Percentiles rank a stretch among this genome's conserved stretches.
These are phyloP conservation scores for Carcinoscorpius rotundicauda DNA, from an alignment of 1,140 invertebrate genomes.

Conservation along the genomic window DNA sequence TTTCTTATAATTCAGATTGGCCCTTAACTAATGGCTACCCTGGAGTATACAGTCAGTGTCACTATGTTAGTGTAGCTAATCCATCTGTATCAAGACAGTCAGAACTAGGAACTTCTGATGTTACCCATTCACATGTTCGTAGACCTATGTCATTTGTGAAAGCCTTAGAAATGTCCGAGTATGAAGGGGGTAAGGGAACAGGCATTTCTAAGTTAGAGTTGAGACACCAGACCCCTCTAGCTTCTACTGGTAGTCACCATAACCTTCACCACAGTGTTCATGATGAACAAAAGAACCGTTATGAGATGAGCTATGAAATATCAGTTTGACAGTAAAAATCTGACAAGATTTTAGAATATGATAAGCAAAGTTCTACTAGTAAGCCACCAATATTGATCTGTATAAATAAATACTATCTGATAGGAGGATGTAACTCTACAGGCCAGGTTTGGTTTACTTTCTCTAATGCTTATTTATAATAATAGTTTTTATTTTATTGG, in stretches of 20 bases:
- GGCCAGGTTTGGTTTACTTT: too few species aligned
- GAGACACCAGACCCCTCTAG: slow-evolving; percentile 14
- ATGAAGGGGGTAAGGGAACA: slow-evolving; percentile 20
- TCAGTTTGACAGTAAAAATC: slow-evolving; percentile 45
- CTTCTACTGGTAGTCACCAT: slow-evolving; percentile 8
- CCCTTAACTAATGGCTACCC: slow-evolving; percentile 11
- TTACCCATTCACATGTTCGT: slow-evolving; percentile 12
- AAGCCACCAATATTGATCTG: too few species aligned
- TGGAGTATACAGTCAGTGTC: slow-evolving; percentile 17
- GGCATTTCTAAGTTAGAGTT: slow-evolving; percentile 16
- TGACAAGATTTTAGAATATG: too few species aligned
- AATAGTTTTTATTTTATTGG: too few species aligned
- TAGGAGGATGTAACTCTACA: too few species aligned
- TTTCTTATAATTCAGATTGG: neutral
- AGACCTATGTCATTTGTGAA: slow-evolving; percentile 85
- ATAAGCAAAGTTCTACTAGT: too few species aligned
- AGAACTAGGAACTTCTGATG: slow-evolving; percentile 24
- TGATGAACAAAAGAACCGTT: slow-evolving; percentile 68
- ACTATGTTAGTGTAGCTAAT: slow-evolving; percentile 6
- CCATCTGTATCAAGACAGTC: slow-evolving; percentile 7
- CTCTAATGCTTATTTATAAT: too few species aligned
- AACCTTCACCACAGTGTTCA: slow-evolving; percentile 25
- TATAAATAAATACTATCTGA: too few species aligned
- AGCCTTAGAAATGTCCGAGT: slow-evolving; percentile 76
- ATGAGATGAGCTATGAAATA: slow-evolving; percentile 93